Evolutionary conservation across 2,113 vertebrate species (phyloP).

Genomic region (Propithecus coquereli): DNA sequence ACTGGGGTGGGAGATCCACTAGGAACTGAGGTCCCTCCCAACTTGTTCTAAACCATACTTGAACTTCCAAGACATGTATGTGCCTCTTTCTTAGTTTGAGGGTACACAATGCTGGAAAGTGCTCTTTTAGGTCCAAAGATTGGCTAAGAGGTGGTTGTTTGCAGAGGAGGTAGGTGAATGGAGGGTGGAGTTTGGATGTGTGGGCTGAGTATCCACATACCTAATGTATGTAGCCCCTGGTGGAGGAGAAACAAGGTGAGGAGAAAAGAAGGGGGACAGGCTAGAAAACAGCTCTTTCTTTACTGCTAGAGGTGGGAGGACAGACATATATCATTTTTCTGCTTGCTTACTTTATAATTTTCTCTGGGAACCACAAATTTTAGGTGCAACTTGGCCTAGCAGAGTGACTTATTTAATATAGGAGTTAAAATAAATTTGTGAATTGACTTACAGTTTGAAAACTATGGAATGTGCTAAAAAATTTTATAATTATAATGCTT

Average conservation of each 20-base stretch:
- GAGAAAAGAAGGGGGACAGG: not conserved
- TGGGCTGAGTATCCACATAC: not conserved
- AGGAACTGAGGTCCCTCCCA: not conserved
- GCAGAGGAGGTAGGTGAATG: not conserved
- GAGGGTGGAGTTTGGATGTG: not conserved
- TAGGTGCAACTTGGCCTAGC: not conserved
- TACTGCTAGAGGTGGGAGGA: not conserved
- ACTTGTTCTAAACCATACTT: not conserved
- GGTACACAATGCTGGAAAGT: not conserved
- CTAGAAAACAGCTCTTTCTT: not conserved
- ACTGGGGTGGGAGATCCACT: not conserved
- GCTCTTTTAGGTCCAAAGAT: not conserved
- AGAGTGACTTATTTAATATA: slow-evolving; percentile 22
- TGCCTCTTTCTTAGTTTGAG: not conserved
- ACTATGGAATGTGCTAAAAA: not conserved
- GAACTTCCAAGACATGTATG: not conserved
- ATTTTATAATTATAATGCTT: not conserved
- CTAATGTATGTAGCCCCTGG: not conserved
- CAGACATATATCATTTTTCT: not conserved
- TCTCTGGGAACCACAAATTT: not conserved
- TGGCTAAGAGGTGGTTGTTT: not conserved
- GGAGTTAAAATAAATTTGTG: slow-evolving; percentile 35
- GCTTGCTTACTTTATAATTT: not conserved
- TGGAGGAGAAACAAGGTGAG: not conserved
- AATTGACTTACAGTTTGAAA: slow-evolving; percentile 6